Conservation (phyloP, 2,797 vertebrate genomes). For the Mus spretus region DNA sequence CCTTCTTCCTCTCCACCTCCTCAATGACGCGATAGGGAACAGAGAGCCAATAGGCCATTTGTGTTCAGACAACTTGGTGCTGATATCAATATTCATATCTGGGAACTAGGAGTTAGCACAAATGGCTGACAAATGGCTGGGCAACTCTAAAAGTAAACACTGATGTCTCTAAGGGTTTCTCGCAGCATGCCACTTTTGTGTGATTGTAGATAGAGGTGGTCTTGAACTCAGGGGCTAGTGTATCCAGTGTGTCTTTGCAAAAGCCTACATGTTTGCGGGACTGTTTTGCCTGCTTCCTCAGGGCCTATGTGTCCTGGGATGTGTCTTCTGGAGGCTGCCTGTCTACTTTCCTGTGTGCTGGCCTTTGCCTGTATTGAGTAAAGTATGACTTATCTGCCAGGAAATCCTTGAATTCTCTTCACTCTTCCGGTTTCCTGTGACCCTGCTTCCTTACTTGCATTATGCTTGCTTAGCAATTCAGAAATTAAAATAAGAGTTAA, state of each 20-base stretch:
- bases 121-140: background rate
- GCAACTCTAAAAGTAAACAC: background rate
- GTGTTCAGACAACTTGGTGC: background rate
- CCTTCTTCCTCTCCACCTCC: background rate
- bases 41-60: background rate
- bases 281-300: background rate
- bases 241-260: background rate
- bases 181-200: background rate
- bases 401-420: background rate
- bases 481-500: constrained; percentile 40
- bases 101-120: background rate
- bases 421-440: background rate
- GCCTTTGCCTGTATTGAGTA: too few relatives aligned
- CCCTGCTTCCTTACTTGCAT: background rate
- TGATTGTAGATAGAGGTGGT: background rate
- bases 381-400: background rate
- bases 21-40: background rate
- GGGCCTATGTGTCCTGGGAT: background rate
- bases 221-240: background rate
- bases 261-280: background rate
- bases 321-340: background rate
- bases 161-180: background rate
- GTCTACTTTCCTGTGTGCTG: background rate
- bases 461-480: background rate
- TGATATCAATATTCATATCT: too few relatives aligned